Evolutionary conservation across 2,113 vertebrate species (phyloP).

Genomic region (Sarotherodon lohbergeri): DNA sequence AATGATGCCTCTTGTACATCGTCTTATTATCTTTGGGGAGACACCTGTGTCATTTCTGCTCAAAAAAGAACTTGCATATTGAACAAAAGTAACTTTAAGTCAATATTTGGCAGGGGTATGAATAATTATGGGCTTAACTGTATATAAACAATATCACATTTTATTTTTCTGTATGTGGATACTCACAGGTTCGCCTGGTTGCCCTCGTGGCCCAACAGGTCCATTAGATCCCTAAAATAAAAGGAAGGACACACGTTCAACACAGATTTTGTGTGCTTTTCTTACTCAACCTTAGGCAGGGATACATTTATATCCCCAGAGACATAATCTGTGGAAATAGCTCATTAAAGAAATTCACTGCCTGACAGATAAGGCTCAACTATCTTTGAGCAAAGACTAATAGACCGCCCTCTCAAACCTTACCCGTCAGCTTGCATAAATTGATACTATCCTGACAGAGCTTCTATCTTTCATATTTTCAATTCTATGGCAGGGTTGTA

Average conservation of each 20-base stretch:
- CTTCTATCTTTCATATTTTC: slow-evolving; percentile 29
- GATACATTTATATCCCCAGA: slow-evolving; percentile 24
- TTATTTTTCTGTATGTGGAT: not conserved
- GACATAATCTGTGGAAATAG: slow-evolving; percentile 38
- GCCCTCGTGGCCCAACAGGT: slow-evolving; percentile 80
- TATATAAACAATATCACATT: not conserved
- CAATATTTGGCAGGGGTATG: no score
- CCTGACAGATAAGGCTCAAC: slow-evolving; percentile 44
- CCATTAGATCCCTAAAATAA: slow-evolving; percentile 79
- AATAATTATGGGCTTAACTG: no score
- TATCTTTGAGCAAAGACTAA: slow-evolving; percentile 34
- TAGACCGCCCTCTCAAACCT: slow-evolving; percentile 3
- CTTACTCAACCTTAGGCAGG: not conserved
- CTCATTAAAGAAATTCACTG: slow-evolving; percentile 44
- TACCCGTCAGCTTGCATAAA: not conserved
- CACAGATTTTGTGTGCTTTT: not conserved
- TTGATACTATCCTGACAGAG: slow-evolving; percentile 20
- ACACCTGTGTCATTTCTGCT: no score
- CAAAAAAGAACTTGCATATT: no score
- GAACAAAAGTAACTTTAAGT: no score
- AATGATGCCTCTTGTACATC: no score
- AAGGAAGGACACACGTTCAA: not conserved
- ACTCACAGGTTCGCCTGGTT: slow-evolving; percentile 89
- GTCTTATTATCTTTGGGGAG: no score
- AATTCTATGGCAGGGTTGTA: slow-evolving; percentile 3